Evolutionary conservation across 1,140 invertebrate species (phyloP), one percentile per base, ranked within the genome.

Genomic region (Euschistus heros): DNA sequence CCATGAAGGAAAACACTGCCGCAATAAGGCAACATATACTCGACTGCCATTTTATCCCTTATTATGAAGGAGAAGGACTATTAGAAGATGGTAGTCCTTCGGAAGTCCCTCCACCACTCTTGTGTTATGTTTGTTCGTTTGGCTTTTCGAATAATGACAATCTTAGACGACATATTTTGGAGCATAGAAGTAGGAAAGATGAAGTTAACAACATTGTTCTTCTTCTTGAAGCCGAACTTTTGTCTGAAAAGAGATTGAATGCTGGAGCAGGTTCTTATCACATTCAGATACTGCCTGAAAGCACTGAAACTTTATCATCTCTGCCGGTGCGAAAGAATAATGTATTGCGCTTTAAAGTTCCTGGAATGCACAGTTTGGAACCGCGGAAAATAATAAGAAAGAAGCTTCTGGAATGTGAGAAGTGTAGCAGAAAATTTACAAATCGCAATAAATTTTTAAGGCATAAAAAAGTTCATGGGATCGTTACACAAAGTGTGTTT

Each of bases 91-190:
- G 54, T 2, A 57, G 54, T 18, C 54, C 18, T 26, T 57, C 24
- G 24, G 24, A 57, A 24, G 15, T 24, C 8, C 54, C 54, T 17
- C 54, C 54, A 1, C 54, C 18, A 24, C 24, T 24, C 6, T 15
- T 57, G 18, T 57, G 54, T 57, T 57, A 57, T 15, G 24, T 57
- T 26, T 57, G 54, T 57, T 57, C 54, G 5, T 57, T 57, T 57
- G 54, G 54, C 24, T 57, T 57, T 27, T 24, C 54, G 2, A 24
- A 7, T 27, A 57, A 57, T 57, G 20, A 57, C 2, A 24, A 15
- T 57, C 54, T 57, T 4, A 22, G 4, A 15, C 20, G 15, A 15
- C 54, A 57, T 14, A 57, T 57, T 24, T 8, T 24, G 24, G 54
- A 57, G 3, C 54, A 57, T 18, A 26, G 54, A 14, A 22, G 24